A percentile compares a stretch with the other conserved stretches of the same genome.
These are phyloP conservation scores for Hymenopus coronatus DNA, from an alignment of 2,888 invertebrate genomes.

Conservation along the genomic window DNA sequence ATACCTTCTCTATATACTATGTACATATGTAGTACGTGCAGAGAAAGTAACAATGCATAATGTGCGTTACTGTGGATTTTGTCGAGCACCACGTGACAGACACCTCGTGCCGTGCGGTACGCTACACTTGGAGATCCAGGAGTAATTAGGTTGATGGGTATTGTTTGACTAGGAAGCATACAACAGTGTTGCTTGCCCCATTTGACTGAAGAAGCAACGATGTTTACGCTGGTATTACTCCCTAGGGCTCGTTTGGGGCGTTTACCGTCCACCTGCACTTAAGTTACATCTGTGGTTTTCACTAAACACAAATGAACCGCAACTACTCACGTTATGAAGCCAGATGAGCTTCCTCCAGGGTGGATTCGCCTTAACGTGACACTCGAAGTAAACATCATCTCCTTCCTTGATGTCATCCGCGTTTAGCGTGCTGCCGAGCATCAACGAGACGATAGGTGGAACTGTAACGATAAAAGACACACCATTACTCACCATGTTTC, in stretches of 20 bases:
- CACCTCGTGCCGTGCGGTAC: too few species aligned
- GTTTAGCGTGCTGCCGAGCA: constrained; percentile 79
- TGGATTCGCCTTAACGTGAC: constrained; percentile 86
- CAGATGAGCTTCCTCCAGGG: constrained; percentile 79
- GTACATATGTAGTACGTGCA: too few species aligned
- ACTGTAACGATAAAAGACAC: constrained; percentile 56
- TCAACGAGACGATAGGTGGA: constrained; percentile 78
- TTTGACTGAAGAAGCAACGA: background rate
- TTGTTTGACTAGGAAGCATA: background rate
- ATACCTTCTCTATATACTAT: too few species aligned
- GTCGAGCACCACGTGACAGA: too few species aligned
- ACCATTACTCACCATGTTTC: too few species aligned
- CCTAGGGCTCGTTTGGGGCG: too few species aligned
- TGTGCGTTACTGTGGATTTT: too few species aligned
- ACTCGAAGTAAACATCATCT: constrained; percentile 90
- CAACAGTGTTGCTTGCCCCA: background rate
- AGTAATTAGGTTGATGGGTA: too few species aligned
- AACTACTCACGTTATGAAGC: constrained; percentile 78
- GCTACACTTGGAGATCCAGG: too few species aligned
- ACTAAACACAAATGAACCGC: background rate
- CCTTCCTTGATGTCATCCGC: constrained; percentile 89
- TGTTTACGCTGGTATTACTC: background rate
- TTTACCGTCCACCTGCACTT: background rate
- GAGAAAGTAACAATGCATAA: too few species aligned
- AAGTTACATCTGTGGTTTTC: background rate